phyloP scores from a whole-genome alignment of 2,888 invertebrate genomes.

The Trachelus tabidus region DNA sequence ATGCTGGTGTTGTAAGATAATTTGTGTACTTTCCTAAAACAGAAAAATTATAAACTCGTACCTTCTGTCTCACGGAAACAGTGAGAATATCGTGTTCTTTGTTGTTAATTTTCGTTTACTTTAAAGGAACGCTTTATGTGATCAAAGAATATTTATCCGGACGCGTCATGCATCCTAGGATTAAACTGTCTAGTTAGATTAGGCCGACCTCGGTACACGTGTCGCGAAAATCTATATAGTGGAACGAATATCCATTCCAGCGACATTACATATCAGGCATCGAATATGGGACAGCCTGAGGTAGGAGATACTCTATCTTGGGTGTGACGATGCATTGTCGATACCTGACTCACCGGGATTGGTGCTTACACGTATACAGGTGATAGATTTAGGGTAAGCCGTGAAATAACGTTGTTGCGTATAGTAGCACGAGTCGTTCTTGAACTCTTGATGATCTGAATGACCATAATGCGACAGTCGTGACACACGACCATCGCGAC shows the following conservation, averaged over 20 bases:
- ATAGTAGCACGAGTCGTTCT: slow-evolving; percentile 85
- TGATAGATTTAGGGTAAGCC: slow-evolving; percentile 84
- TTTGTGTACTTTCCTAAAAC: slow-evolving; percentile 15
- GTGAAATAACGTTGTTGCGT: slow-evolving; percentile 83
- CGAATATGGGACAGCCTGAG: not conserved
- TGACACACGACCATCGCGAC: slow-evolving; percentile 92
- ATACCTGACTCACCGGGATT: slow-evolving; percentile 19
- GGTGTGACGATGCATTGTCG: not conserved
- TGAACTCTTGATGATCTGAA: slow-evolving; percentile 92
- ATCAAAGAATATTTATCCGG: not conserved
- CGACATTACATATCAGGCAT: not conserved
- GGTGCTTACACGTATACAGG: slow-evolving; percentile 77
- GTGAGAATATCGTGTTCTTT: not conserved
- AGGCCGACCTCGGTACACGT: not conserved
- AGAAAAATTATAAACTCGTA: slow-evolving; percentile 13
- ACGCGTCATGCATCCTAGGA: not conserved
- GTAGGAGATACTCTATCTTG: not conserved
- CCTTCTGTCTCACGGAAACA: slow-evolving; percentile 18
- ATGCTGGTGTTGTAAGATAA: not conserved
- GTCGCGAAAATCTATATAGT: not conserved
- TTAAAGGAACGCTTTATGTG: not conserved
- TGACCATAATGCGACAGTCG: slow-evolving; percentile 94
- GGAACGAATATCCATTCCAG: not conserved
- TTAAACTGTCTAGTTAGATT: not conserved
- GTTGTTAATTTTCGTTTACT: not conserved